phyloP scores from a whole-genome alignment of 2,113 vertebrate species.

The Eulacestoma nigropectus region DNA sequence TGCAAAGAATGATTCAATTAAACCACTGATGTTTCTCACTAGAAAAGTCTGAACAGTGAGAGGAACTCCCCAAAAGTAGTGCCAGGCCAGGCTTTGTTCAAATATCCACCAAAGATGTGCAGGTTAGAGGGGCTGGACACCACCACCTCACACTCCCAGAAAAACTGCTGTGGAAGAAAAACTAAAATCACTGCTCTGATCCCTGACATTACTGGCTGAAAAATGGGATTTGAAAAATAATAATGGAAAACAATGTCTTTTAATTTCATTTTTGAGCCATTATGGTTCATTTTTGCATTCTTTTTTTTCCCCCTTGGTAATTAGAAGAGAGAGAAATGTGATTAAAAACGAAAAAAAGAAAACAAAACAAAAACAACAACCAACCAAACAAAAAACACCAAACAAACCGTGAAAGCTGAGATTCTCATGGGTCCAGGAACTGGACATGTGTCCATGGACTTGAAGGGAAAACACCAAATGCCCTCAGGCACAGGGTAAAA shows the following conservation, averaged over 20 bases:
- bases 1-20: conserved; percentile 28
- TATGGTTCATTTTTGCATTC: background rate
- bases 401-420: conserved; percentile 12
- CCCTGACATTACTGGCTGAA: background rate
- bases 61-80: background rate
- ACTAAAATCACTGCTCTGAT: background rate
- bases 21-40: background rate
- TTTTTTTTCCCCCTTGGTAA: background rate
- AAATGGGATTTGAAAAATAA: conserved; percentile 17
- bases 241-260: background rate
- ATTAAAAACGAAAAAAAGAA: background rate
- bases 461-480: background rate
- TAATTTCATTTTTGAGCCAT: conserved; percentile 28
- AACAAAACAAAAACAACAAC: background rate
- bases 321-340: conserved; percentile 18
- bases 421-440: background rate
- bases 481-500: background rate
- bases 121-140: background rate
- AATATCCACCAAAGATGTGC: background rate
- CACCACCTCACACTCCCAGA: background rate
- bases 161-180: background rate
- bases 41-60: background rate
- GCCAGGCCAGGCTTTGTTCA: background rate
- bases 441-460: background rate
- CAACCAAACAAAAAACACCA: too few species aligned